Evolutionary conservation across 2,113 vertebrate genomes (phyloP), one percentile per base, ranked within the genome.

Genomic region (Triplophysa dalaica): DNA sequence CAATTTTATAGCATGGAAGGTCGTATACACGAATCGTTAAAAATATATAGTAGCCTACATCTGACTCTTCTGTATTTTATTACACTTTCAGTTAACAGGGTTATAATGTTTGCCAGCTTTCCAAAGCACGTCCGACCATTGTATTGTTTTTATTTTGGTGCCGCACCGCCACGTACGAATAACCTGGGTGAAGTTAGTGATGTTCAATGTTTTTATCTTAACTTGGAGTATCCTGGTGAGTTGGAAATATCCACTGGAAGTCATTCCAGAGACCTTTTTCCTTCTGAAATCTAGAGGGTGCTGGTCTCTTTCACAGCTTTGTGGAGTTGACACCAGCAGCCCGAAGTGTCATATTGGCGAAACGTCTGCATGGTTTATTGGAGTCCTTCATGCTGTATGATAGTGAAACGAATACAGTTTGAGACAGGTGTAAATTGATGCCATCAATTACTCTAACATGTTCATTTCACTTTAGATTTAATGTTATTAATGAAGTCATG

Each of bases 251-350:
- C 16, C 50, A 4, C 14, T 24, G 43, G 68, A 67, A 67, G 65
- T 54, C 16, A 26, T 33, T n/a, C 16, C 10, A n/a, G 16, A 19
- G 13, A 26, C 19, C 10, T 45, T 61, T 61, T 63, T 75, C 58
- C n/a, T 14, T 62, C 3, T 84, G 60, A 73, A 78, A 76, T 82
- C 19, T 66, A 84, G 78, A 80, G 75, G 75, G 81, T 78, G 78
- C 82, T 81, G 76, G 70, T 85, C 77, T 75, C n/a, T 19, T 62
- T 8, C 38, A 43, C n/a, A 75, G 69, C 67, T n/a, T 78, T 48
- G 19, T 2, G 74, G 33, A 64, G 52, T 29, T 45, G 41, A 48
- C 60, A 74, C 61, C 19, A 26, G 62, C 48, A 24, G 74, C 69
- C 64, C 75, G 11, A 69, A 75, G 75, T 78, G 75, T 81, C 70